Base-by-base conservation (phyloP, 2,113 vertebrate species). In the Dermatemys mawii region DNA sequence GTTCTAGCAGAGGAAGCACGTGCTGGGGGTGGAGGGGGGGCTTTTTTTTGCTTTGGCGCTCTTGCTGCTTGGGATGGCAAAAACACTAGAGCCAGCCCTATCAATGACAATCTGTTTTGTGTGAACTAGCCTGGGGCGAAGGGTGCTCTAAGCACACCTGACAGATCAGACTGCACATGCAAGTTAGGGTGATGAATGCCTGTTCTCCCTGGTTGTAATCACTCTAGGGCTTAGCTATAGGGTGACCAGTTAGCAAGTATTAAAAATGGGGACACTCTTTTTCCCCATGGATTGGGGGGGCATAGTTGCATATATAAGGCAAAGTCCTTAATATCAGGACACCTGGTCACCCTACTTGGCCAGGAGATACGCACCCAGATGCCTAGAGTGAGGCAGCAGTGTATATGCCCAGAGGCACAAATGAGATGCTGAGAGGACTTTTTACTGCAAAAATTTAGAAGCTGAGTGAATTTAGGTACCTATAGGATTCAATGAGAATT, bases 221-320 rank as follows among this genome's bases (percentile, higher is more conserved):
- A 38, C n/a, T 70, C n/a, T 70, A 5, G n/a, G 19, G 19, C 8
- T 70, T 38, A 38, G 63, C n/a, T 38, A 70, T 38, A 70, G n/a
- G 19, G 17, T 70, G 63, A 70, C 19, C 63, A 70, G 35, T 38
- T 19, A 67, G 60, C 35, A 67, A n/a, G n/a, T 38, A 5, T 70
- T 35, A 70, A 70, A 67, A 70, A 70, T 38, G 1, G 2, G 35
- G 8, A 22, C n/a, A 38, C 63, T 21, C 38, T 38, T 67, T 38
- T 38, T 22, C 1, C 2, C 3, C 48, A 5, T 13, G 14, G 32
- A 17, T 35, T 6, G 32, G 2, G 16, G 19, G n/a, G 8, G 19
- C 2, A 70, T 70, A 70, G 35, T 38, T 70, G 63, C 16, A 1
- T 57, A 38, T 70, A 38, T 70, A 70, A 70, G 19, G 21, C n/a